Percentiles rank a stretch among this genome's conserved stretches.
phyloP scores from a whole-genome alignment of 2,888 invertebrate genomes.

The Cantharis lateralis region DNA sequence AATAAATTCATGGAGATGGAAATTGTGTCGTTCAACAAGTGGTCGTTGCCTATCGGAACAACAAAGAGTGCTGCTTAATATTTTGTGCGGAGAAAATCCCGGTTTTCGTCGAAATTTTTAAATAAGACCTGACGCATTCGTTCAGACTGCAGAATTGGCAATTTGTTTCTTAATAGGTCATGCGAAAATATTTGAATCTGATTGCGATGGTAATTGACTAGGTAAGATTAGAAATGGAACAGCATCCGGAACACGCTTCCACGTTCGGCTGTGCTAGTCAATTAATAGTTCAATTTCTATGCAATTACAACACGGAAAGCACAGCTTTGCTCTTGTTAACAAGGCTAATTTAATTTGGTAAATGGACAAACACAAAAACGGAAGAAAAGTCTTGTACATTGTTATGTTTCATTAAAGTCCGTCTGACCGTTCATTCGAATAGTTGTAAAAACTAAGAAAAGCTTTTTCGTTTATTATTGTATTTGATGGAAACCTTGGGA shows the following conservation, averaged over 20 bases:
- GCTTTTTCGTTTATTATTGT: background rate
- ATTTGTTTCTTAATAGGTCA: constrained; percentile 20
- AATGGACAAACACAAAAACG: constrained; percentile 12
- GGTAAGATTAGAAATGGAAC: constrained; percentile 33
- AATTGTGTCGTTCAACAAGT: constrained; percentile 24
- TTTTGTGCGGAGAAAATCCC: constrained; percentile 15
- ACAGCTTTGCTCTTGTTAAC: constrained; percentile 36
- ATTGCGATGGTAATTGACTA: constrained; percentile 42
- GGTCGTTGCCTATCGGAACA: constrained; percentile 25
- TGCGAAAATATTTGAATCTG: constrained; percentile 34
- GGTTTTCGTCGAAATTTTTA: constrained; percentile 5
- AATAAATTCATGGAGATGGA: constrained; percentile 14
- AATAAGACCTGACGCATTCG: constrained; percentile 12
- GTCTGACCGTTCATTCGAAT: background rate
- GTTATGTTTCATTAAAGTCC: background rate
- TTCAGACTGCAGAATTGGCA: constrained; percentile 2
- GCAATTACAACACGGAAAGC: constrained; percentile 38
- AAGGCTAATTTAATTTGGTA: constrained; percentile 21
- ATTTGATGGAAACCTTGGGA: background rate
- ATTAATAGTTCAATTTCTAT: constrained; percentile 43
- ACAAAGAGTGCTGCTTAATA: constrained; percentile 28
- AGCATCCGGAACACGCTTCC: constrained; percentile 27
- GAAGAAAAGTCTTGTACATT: constrained; percentile 5
- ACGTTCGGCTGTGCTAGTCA: constrained; percentile 38
- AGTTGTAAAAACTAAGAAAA: background rate